These are phyloP conservation scores for Nebria salina DNA, from an alignment of 2,888 invertebrate species.

Conservation along the genomic window DNA sequence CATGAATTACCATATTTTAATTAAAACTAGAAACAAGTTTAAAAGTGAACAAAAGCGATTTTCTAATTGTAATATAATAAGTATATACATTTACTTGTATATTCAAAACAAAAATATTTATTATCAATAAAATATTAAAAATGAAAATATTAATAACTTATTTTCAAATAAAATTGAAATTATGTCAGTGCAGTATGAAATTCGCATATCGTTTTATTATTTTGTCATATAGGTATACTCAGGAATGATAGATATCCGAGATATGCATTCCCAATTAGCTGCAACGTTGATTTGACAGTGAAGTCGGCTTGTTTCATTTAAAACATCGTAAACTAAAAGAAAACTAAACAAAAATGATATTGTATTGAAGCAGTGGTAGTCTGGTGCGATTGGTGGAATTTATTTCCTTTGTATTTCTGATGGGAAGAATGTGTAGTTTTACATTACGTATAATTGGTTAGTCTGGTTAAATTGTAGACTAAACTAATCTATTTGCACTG, in stretches of 20 bases:
- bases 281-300: slow-evolving; percentile 11
- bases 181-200: neutral
- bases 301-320: slow-evolving; percentile 21
- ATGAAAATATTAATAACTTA: neutral
- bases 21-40: too few species aligned
- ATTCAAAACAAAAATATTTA: too few species aligned
- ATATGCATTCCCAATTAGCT: slow-evolving; percentile 38
- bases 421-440: neutral
- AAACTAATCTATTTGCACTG: neutral
- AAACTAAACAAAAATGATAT: neutral
- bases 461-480: neutral
- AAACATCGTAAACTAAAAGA: neutral
- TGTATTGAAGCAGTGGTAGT: neutral
- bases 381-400: neutral
- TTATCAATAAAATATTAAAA: too few species aligned
- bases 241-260: slow-evolving; percentile 31
- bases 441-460: neutral
- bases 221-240: neutral
- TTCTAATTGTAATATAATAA: too few species aligned
- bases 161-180: neutral
- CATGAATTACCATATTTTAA: too few species aligned
- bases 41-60: too few species aligned
- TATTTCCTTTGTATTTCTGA: neutral
- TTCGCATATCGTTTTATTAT: neutral
- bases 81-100: too few species aligned